Evolutionary conservation across 2,888 invertebrate genomes (phyloP).

Genomic region (Anorthoa munda): DNA sequence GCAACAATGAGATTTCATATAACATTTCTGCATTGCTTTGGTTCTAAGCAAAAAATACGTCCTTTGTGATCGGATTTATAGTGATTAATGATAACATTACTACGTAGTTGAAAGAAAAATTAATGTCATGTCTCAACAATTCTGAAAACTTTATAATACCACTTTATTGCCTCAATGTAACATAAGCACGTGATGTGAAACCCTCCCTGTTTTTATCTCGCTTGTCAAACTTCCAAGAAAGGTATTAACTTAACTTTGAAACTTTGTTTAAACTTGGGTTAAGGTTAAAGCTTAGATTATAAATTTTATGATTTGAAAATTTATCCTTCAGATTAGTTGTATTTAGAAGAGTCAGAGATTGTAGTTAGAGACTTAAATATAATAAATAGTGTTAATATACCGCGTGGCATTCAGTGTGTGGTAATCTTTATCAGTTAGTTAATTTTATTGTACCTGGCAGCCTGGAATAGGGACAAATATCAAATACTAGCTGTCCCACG

Average conservation of each 20-base stretch:
- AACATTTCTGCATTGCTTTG: too few relatives aligned
- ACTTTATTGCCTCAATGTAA: slow-evolving; percentile 36
- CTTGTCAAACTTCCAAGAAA: slow-evolving; percentile 57
- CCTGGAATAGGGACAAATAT: neutral
- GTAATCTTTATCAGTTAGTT: slow-evolving; percentile 8
- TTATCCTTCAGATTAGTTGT: slow-evolving; percentile 27
- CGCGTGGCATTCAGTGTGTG: neutral
- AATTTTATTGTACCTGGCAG: slow-evolving; percentile 42
- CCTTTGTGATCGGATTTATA: too few relatives aligned
- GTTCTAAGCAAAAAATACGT: too few relatives aligned
- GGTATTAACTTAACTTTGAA: slow-evolving; percentile 54
- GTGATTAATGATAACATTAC: too few relatives aligned
- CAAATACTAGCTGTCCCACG: too few relatives aligned
- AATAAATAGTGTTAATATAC: too few relatives aligned
- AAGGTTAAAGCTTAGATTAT: slow-evolving; percentile 59
- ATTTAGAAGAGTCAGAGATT: slow-evolving; percentile 13
- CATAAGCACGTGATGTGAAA: slow-evolving; percentile 42
- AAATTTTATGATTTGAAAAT: slow-evolving; percentile 49
- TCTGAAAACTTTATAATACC: slow-evolving; percentile 32
- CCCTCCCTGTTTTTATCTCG: slow-evolving; percentile 54
- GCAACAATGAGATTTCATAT: too few relatives aligned
- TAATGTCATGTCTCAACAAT: neutral
- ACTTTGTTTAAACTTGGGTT: slow-evolving; percentile 52
- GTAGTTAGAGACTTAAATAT: neutral
- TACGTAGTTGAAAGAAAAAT: too few relatives aligned